phyloP scores from a whole-genome alignment of 1,140 invertebrate genomes.

The Bombus waltoni region DNA sequence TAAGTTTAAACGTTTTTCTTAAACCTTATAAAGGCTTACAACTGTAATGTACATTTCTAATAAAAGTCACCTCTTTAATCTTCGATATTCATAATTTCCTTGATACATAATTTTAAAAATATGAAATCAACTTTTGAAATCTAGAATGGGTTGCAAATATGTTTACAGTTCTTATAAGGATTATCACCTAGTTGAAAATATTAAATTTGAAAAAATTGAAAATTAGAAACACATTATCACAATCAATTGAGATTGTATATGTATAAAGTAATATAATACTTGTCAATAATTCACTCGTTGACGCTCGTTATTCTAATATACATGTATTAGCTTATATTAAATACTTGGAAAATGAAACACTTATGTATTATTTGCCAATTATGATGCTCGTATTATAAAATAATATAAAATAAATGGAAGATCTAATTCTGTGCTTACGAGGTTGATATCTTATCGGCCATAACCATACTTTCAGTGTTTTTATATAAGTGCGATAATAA shows the following conservation, averaged over 20 bases:
- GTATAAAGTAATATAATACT: neutral
- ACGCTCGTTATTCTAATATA: neutral
- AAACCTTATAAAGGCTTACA: conserved; percentile 67
- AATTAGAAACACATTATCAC: neutral
- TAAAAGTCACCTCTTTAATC: conserved; percentile 71
- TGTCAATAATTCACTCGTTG: neutral
- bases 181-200: neutral
- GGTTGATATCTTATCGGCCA: neutral
- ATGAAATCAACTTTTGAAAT: neutral
- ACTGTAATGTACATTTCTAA: conserved; percentile 76
- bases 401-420: neutral
- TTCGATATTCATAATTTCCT: conserved; percentile 34
- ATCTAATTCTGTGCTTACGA: neutral
- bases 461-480: neutral
- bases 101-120: neutral
- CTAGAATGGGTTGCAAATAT: neutral
- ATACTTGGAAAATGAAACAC: neutral
- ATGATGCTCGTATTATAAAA: neutral
- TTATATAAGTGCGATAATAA: neutral
- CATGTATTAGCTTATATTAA: neutral
- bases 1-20: conserved; percentile 56
- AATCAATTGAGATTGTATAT: neutral
- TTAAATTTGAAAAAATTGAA: neutral
- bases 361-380: neutral
- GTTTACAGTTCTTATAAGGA: neutral